phyloP scores from a whole-genome alignment of 2,888 invertebrate genomes.

The Atethmia centrago region DNA sequence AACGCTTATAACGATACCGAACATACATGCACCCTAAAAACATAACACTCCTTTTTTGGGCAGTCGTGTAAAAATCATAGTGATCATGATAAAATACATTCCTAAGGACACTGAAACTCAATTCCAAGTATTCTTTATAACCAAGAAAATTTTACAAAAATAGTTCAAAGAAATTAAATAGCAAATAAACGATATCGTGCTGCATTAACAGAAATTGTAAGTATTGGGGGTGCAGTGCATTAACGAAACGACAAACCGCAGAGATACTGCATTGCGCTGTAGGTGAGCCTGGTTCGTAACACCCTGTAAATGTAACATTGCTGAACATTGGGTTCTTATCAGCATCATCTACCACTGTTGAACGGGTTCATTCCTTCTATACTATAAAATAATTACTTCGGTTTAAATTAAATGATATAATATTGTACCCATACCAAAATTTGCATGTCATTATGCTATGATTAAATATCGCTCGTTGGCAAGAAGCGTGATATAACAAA shows the following conservation, averaged over 20 bases:
- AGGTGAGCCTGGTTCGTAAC: neutral
- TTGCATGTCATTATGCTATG: too few species aligned
- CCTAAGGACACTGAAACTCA: neutral
- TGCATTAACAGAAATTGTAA: conserved; percentile 48
- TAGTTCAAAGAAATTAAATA: conserved; percentile 28
- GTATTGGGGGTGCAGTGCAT: conserved; percentile 5
- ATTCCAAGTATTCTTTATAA: neutral
- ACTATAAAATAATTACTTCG: too few species aligned
- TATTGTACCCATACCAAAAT: too few species aligned
- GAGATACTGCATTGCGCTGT: conserved; percentile 58
- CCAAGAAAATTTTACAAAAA: conserved; percentile 20
- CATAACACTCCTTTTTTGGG: too few species aligned
- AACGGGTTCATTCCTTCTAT: neutral
- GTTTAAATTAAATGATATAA: too few species aligned
- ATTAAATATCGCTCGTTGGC: too few species aligned
- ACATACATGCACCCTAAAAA: too few species aligned
- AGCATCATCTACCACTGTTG: neutral
- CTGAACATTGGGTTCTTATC: neutral
- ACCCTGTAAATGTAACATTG: conserved; percentile 4
- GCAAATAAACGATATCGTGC: conserved; percentile 45
- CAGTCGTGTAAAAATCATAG: neutral
- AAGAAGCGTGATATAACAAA: too few species aligned
- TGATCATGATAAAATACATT: too few species aligned
- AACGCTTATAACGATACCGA: too few species aligned
- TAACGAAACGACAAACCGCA: conserved; percentile 44